phyloP scores from a whole-genome alignment of 2,888 invertebrate genomes.

The Mesorhabditis sp. region DNA sequence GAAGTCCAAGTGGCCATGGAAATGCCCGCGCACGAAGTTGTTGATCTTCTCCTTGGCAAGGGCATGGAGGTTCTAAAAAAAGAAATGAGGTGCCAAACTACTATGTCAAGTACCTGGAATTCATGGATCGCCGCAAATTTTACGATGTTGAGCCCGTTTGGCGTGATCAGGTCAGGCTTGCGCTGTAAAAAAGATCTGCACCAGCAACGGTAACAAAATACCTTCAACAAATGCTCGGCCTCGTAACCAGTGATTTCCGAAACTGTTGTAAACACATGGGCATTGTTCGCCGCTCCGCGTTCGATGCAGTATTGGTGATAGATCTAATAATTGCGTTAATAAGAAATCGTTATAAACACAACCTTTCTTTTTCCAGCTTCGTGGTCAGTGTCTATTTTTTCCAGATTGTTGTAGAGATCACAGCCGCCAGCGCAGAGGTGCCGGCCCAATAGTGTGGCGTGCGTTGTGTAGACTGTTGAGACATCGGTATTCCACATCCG shows the following conservation, averaged over 20 bases:
- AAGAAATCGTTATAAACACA: not conserved
- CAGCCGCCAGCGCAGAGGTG: conserved; percentile 95
- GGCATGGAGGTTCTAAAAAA: conserved; percentile 78
- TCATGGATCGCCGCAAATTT: conserved; percentile 97
- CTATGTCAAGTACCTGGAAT: conserved; percentile 69
- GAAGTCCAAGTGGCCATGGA: conserved; percentile 97
- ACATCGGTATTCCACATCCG: conserved; percentile 69
- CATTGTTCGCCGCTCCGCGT: conserved; percentile 83
- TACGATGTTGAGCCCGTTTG: conserved; percentile 95
- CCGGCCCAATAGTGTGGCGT: conserved; percentile 91
- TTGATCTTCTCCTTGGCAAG: conserved; percentile 94
- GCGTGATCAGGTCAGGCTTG: conserved; percentile 83
- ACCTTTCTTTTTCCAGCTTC: conserved; percentile 84
- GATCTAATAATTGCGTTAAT: conserved; percentile 68
- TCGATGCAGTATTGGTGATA: conserved; percentile 98
- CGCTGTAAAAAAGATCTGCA: too few species aligned
- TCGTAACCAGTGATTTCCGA: conserved; percentile 70
- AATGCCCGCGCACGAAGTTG: conserved; percentile 94
- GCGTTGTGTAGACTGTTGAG: conserved; percentile 95
- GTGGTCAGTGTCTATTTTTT: conserved; percentile 88
- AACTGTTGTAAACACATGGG: conserved; percentile 93
- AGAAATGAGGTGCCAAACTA: not conserved
- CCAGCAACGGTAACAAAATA: not conserved
- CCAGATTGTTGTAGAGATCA: conserved; percentile 97
- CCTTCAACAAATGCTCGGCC: conserved; percentile 85